A percentile compares a stretch with the other conserved stretches of the same genome.
phyloP scores from a whole-genome alignment of 2,797 vertebrate genomes.

The Pygocentrus nattereri region DNA sequence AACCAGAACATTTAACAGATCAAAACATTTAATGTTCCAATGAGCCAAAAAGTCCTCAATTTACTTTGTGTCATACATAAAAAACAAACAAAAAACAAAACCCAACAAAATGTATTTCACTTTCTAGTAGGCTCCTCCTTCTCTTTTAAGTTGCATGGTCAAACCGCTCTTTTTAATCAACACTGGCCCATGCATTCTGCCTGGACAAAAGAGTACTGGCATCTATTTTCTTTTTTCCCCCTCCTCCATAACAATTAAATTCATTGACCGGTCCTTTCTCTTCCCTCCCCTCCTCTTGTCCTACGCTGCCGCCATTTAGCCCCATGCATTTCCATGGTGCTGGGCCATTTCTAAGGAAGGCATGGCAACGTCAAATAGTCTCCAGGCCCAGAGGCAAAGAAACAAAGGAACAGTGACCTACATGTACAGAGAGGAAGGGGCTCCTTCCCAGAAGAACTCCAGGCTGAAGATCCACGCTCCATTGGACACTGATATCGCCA shows the following conservation, averaged over 20 bases:
- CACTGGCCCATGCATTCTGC: conserved; percentile 59
- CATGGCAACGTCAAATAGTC: conserved; percentile 82
- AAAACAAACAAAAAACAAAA: too few species aligned
- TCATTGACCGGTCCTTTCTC: conserved; percentile 59
- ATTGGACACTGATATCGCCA: conserved; percentile 29
- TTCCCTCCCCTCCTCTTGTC: conserved; percentile 36
- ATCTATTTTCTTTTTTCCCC: conserved; percentile 54
- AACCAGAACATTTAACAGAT: not conserved
- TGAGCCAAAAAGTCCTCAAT: too few species aligned
- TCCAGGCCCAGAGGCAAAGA: conserved; percentile 65
- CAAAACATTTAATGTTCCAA: not conserved
- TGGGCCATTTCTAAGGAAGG: conserved; percentile 76
- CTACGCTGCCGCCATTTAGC: conserved; percentile 68
- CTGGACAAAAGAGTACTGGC: conserved; percentile 69
- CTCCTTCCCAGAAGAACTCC: conserved; percentile 76
- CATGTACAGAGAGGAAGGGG: conserved; percentile 70
- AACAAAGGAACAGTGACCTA: conserved; percentile 78
- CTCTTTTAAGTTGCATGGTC: conserved; percentile 61
- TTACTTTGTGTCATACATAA: too few species aligned
- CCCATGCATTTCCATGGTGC: conserved; percentile 81
- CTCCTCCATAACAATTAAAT: conserved; percentile 59
- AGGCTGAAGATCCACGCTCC: conserved; percentile 53
- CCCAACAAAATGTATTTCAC: conserved; percentile 1
- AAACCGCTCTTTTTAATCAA: conserved; percentile 66
- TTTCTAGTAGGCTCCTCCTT: conserved; percentile 51